phyloP scores from a whole-genome alignment of 2,888 invertebrate genomes.

The Hipparchia sbordonii region DNA sequence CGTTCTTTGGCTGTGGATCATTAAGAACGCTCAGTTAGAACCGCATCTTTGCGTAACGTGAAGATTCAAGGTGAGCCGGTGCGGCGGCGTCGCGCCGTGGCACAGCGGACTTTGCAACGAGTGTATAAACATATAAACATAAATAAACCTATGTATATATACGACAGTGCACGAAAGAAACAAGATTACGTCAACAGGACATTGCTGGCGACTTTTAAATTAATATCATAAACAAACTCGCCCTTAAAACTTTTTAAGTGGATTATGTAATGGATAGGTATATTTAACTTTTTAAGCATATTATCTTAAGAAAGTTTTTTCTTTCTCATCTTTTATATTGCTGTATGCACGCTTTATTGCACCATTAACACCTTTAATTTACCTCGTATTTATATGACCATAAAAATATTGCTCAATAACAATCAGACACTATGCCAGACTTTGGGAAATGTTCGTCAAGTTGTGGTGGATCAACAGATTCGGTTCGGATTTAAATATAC shows the following conservation, averaged over 20 bases:
- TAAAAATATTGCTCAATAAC: no score
- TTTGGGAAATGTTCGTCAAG: no score
- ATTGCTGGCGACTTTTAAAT: neutral
- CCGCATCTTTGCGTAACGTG: constrained; percentile 59
- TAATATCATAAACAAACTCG: constrained; percentile 25
- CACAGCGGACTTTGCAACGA: constrained; percentile 42
- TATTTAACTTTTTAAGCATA: no score
- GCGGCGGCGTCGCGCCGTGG: constrained; percentile 50
- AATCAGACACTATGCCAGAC: no score
- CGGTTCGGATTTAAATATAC: no score
- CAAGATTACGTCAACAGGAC: constrained; percentile 19
- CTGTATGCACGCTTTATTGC: no score
- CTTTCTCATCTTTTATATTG: no score
- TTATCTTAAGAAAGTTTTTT: no score
- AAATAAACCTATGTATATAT: constrained; percentile 6
- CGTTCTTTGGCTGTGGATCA: constrained; percentile 40
- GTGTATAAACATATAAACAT: constrained; percentile 6
- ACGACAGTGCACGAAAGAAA: constrained; percentile 13
- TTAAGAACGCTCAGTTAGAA: constrained; percentile 48
- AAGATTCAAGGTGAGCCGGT: constrained; percentile 77
- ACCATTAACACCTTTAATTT: no score
- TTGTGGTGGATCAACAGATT: no score
- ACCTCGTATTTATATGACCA: no score
- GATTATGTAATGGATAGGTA: no score
- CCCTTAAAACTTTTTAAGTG: neutral